These are phyloP conservation scores for Aphaenogaster rudis DNA, from an alignment of 1,140 invertebrate genomes.

Conservation along the genomic window DNA sequence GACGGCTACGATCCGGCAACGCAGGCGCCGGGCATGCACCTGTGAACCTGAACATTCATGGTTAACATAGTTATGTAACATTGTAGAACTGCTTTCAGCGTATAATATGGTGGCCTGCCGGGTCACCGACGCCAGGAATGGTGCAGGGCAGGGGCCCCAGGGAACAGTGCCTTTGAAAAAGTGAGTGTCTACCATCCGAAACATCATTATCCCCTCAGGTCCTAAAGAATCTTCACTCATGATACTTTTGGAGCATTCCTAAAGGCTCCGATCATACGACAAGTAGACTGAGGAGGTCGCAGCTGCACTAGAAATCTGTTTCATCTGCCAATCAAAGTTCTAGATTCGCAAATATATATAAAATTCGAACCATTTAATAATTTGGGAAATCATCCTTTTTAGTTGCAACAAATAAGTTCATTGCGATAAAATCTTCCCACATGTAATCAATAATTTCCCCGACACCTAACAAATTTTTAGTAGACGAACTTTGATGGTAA, in stretches of 20 bases:
- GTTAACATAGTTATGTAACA: conserved; percentile 84
- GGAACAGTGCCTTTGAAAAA: conserved; percentile 99
- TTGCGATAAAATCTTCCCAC: neutral
- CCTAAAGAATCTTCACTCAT: conserved; percentile 60
- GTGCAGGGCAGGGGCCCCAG: conserved; percentile 92
- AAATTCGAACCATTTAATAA: neutral
- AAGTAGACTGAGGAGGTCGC: conserved; percentile 69
- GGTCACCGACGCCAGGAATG: conserved; percentile 96
- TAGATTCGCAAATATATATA: neutral
- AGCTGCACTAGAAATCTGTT: conserved; percentile 62
- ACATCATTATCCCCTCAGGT: conserved; percentile 22
- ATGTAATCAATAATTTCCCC: neutral
- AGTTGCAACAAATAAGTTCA: neutral
- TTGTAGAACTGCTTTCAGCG: conserved; percentile 91
- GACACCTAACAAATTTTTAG: neutral
- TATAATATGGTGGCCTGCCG: conserved; percentile 99
- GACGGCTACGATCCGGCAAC: conserved; percentile 69
- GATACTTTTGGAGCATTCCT: conserved; percentile 23
- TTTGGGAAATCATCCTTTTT: neutral
- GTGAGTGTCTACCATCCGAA: conserved; percentile 89
- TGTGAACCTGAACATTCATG: conserved; percentile 62
- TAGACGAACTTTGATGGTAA: neutral
- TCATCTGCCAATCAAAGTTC: neutral
- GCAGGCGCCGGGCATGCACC: conserved; percentile 77
- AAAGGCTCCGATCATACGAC: conserved; percentile 58